Evolutionary conservation across 2,797 vertebrate species (phyloP).

Genomic region (Enteromius afrohamiltoni): DNA sequence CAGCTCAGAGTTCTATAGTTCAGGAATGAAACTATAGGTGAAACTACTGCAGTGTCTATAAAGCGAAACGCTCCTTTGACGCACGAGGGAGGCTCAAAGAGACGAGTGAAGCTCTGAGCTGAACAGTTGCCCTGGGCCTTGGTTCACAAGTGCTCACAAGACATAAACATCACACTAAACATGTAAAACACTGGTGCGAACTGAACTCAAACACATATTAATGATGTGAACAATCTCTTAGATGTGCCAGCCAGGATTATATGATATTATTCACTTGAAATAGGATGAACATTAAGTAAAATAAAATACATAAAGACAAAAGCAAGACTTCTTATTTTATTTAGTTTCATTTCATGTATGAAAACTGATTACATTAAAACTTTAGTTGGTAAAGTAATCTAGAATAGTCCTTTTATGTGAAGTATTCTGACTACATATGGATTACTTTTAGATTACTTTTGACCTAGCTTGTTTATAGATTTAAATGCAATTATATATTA

Average conservation of each 20-base stretch:
- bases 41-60: constrained; percentile 37
- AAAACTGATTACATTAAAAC: not conserved
- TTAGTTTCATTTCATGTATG: not conserved
- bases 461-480: not conserved
- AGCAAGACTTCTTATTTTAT: not conserved
- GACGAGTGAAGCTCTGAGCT: constrained; percentile 67
- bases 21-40: constrained; percentile 15
- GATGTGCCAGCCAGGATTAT: not conserved
- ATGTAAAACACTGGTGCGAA: constrained; percentile 50
- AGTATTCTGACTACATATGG: not conserved
- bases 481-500: not conserved
- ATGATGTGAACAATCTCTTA: constrained; percentile 16
- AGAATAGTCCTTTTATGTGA: not conserved
- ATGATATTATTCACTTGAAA: not conserved
- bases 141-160: constrained; percentile 50
- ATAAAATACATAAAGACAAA: not conserved
- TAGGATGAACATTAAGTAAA: not conserved
- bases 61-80: not conserved
- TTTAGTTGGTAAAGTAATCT: not conserved
- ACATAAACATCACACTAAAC: constrained; percentile 29
- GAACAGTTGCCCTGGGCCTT: constrained; percentile 64
- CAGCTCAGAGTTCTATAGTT: constrained; percentile 67
- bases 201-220: constrained; percentile 67
- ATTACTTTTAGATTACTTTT: not conserved
- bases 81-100: not conserved